Evolutionary conservation across 1,140 invertebrate genomes (phyloP).

Genomic region (Lepidotrigona ventralis): DNA sequence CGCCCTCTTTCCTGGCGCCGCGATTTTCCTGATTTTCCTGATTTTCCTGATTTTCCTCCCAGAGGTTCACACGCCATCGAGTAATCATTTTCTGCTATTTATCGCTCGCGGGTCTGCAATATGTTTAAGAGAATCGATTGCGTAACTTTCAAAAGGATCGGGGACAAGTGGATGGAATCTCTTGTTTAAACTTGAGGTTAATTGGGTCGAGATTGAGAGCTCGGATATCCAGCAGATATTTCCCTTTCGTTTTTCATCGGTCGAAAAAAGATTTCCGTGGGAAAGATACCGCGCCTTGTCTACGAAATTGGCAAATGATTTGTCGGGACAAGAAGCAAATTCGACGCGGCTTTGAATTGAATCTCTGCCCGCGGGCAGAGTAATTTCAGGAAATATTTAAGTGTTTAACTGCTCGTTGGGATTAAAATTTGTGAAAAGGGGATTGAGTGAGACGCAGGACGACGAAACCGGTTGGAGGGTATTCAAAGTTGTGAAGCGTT

Average conservation of each 20-base stretch:
- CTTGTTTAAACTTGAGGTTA: background rate
- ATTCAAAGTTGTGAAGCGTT: too few species aligned
- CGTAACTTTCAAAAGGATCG: background rate
- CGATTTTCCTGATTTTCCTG: too few species aligned
- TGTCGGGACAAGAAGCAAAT: background rate
- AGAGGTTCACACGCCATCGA: background rate
- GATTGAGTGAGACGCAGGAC: background rate
- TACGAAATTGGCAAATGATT: background rate
- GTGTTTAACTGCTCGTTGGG: background rate
- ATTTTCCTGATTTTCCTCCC: too few species aligned
- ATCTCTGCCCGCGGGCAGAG: background rate
- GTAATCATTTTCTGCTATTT: background rate
- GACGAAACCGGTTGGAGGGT: background rate
- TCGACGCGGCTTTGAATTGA: background rate
- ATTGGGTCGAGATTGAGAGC: background rate
- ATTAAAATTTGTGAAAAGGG: constrained; percentile 1
- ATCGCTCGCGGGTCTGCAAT: too few species aligned
- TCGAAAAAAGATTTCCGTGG: too few species aligned
- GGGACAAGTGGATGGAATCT: background rate
- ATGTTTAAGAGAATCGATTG: background rate
- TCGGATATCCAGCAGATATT: background rate
- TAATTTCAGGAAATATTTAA: background rate
- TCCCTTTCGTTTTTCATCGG: too few species aligned
- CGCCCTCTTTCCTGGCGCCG: background rate
- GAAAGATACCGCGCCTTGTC: too few species aligned